Base-by-base conservation (phyloP, 2,888 invertebrate genomes). In the Polymixis flavicincta region DNA sequence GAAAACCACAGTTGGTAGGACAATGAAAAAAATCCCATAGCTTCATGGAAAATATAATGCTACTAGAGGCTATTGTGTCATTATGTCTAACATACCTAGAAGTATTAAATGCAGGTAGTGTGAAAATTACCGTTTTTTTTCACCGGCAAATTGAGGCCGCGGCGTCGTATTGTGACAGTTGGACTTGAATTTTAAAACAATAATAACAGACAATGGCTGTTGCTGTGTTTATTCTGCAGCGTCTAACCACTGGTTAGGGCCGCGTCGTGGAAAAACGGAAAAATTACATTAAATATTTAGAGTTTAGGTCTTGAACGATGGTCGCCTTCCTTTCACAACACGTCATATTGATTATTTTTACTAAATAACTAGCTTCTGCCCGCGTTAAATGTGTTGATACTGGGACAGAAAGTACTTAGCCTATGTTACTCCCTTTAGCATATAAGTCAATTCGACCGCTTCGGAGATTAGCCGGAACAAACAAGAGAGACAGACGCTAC, bases 1-100 rank as follows among this genome's bases (percentile, higher is more conserved):
- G 95, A 94, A 94, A 94, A 93, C 89, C 90, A 90, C 89, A 90
- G 92, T 91, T 91, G 84, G 87, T 90, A 86, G 91, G 90, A 94
- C 94, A 94, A 94, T 94, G 88, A 93, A 94, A 93, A 94, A 94
- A 93, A 92, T 92, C 90, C 92, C 90, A 93, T 92, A 87, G 90
- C 89, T 90, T 90, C 91, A 91, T 93, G 92, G 94, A 94, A 94
- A 95, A 95, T 92, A 88, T 90, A 93, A 93, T 88, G 91, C 90
- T 77, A 95, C 95, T 95, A 94, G 84, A 72, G 82, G 77, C 87
- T 85, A 94, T 93, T 93, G 94, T 87, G 85, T 82, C 87, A 94
- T 93, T 93, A 94, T 87, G 85, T 82, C 87, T 85, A 85, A 88
- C 86, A 83, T 86, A 89, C 83, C 87, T 88, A 82, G 82, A 86